phyloP scores from a whole-genome alignment of 2,888 invertebrate species.

The Hemicrepidius hirtus region DNA sequence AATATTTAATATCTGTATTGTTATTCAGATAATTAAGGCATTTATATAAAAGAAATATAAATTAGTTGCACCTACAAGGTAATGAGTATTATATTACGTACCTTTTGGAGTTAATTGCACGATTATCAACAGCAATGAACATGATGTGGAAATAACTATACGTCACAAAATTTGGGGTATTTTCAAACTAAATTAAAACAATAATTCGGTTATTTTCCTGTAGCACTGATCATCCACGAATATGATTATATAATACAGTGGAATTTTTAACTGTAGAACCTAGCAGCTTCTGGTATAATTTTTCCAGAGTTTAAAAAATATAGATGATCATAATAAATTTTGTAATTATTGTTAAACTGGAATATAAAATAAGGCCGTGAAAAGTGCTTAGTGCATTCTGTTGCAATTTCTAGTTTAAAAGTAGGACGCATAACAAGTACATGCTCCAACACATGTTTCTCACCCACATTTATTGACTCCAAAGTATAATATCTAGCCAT shows the following conservation, averaged over 20 bases:
- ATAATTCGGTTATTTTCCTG: too few species aligned
- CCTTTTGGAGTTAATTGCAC: background rate
- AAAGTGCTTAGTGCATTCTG: background rate
- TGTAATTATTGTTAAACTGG: too few species aligned
- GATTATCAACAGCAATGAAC: background rate
- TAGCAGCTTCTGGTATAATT: too few species aligned
- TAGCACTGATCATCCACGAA: too few species aligned
- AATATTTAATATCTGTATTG: background rate
- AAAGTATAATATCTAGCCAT: background rate
- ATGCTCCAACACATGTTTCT: conserved; percentile 30
- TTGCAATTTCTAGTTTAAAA: conserved; percentile 15
- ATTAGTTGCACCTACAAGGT: background rate
- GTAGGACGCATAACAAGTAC: conserved; percentile 33
- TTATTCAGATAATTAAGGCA: background rate
- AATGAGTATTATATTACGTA: too few species aligned
- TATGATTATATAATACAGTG: too few species aligned
- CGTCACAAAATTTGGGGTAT: too few species aligned
- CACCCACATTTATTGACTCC: conserved; percentile 21
- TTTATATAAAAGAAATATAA: background rate
- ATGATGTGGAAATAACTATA: background rate
- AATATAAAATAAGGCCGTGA: too few species aligned
- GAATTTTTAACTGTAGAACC: too few species aligned
- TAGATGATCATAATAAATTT: too few species aligned
- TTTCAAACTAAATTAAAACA: too few species aligned
- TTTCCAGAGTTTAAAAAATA: too few species aligned